Evolutionary conservation across 2,113 vertebrate species (phyloP).

Genomic region (Laticauda laticaudata): DNA sequence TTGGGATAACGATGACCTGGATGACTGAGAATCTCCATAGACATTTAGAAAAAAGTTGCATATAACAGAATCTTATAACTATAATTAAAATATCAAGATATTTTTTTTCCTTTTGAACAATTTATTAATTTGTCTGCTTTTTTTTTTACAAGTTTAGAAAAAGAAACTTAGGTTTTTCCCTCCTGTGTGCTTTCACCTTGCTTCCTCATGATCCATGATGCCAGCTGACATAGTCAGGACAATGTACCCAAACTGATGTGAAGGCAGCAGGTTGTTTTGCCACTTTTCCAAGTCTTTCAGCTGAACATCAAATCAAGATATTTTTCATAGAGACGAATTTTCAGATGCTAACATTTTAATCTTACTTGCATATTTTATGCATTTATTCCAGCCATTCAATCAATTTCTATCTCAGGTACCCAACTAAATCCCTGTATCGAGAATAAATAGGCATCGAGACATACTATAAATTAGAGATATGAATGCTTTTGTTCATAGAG

Average conservation of each 20-base stretch:
- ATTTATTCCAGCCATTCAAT: constrained; percentile 20
- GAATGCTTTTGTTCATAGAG: neutral
- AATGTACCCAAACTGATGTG: constrained; percentile 97
- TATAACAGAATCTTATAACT: constrained; percentile 5
- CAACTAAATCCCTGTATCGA: neutral
- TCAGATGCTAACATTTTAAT: neutral
- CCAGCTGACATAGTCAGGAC: constrained; percentile 98
- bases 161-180: constrained; percentile 98
- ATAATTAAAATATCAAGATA: constrained; percentile 11
- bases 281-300: constrained; percentile 98
- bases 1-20: no score
- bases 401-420: neutral
- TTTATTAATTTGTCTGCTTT: constrained; percentile 81
- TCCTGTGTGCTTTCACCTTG: constrained; percentile 98
- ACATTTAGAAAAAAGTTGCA: neutral
- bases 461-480: neutral
- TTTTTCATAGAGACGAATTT: neutral
- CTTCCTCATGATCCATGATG: constrained; percentile 99
- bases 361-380: neutral
- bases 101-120: constrained; percentile 64
- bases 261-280: constrained; percentile 97
- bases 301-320: constrained; percentile 88
- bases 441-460: neutral
- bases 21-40: no score
- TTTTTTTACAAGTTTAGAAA: constrained; percentile 87